Conservation (phyloP, 2,797 vertebrate genomes). For the Calcarius lapponicus region DNA sequence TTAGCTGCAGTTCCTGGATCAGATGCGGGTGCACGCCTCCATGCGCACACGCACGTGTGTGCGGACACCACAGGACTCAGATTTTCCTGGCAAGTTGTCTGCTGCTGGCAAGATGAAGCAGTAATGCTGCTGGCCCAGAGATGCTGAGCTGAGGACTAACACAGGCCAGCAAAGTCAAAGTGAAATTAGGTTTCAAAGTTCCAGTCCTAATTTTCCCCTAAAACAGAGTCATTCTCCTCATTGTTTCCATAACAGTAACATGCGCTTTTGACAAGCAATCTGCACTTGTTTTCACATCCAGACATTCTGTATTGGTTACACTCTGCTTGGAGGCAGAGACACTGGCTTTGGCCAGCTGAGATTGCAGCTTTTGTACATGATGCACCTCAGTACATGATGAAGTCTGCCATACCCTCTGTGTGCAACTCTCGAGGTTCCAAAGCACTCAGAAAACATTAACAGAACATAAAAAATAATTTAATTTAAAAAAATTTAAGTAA, state of each 20-base stretch:
- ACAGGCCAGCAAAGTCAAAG: constrained; percentile 33
- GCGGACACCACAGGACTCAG: neutral
- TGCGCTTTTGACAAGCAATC: constrained; percentile 18
- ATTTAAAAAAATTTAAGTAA: neutral
- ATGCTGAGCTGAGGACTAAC: neutral
- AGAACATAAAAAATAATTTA: neutral
- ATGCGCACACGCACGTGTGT: neutral
- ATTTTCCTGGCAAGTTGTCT: constrained; percentile 61
- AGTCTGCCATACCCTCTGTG: neutral
- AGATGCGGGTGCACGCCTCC: neutral
- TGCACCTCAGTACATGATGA: neutral
- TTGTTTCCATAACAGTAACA: constrained; percentile 35
- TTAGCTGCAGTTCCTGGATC: neutral
- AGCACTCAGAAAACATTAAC: neutral
- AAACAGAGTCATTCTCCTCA: constrained; percentile 22
- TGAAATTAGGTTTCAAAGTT: constrained; percentile 52
- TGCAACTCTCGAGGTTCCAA: neutral
- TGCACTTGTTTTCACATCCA: constrained; percentile 17
- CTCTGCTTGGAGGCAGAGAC: constrained; percentile 15
- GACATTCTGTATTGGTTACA: constrained; percentile 9
- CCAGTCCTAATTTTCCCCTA: constrained; percentile 6
- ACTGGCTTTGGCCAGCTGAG: neutral
- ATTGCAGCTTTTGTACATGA: neutral
- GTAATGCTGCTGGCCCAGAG: constrained; percentile 33
- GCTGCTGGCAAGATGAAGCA: constrained; percentile 43